Percentiles rank a stretch among this genome's conserved stretches.
Evolutionary conservation across 2,113 vertebrate species (phyloP).

Genomic region (Hassar affinis): DNA sequence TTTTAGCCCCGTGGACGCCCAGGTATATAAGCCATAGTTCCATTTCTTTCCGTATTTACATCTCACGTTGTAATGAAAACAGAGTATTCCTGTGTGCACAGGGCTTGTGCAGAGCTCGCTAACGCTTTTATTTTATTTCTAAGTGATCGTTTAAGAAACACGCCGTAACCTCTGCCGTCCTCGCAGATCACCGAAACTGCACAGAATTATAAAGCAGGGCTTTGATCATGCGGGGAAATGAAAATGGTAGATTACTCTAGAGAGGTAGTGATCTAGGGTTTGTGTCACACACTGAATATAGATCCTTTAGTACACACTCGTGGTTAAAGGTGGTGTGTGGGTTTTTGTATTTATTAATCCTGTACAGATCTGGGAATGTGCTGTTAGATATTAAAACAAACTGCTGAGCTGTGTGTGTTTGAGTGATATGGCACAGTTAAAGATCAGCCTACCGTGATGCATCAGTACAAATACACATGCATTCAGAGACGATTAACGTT

Average conservation of each 20-base stretch:
- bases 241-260: not conserved
- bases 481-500: not conserved
- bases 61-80: fast-evolving
- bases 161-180: not conserved
- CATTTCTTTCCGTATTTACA: not conserved
- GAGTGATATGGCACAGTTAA: too few species aligned
- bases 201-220: not conserved
- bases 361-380: too few species aligned
- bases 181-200: not conserved
- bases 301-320: too few species aligned
- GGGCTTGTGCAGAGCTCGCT: fast-evolving
- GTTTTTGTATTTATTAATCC: too few species aligned
- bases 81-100: fast-evolving
- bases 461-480: not conserved
- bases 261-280: not conserved
- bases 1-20: conserved; percentile 75
- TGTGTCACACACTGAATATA: too few species aligned
- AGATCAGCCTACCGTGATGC: not conserved
- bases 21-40: conserved; percentile 58
- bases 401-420: too few species aligned
- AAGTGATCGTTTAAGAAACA: not conserved
- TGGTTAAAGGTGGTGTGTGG: too few species aligned
- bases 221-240: not conserved
- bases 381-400: too few species aligned
- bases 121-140: not conserved